phyloP scores from a whole-genome alignment of 2,888 invertebrate species.

The Litoditis marina region DNA sequence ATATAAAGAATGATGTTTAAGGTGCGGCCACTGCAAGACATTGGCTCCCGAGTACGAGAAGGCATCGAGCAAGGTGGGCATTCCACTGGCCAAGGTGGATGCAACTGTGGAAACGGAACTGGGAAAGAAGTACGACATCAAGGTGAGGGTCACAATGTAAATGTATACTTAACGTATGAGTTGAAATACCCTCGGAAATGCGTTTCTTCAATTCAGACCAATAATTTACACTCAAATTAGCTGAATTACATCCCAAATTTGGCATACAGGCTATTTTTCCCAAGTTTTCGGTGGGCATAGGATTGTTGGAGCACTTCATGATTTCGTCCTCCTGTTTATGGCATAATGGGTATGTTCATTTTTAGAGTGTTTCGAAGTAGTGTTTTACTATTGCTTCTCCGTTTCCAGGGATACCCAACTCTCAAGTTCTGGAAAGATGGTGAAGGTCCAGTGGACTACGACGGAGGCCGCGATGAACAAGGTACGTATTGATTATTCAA shows the following conservation, averaged over 20 bases:
- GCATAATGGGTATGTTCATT: too few relatives aligned
- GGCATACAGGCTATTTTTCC: too few relatives aligned
- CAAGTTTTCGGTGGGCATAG: too few relatives aligned
- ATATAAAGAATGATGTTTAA: conserved; percentile 33
- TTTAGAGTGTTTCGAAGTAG: too few relatives aligned
- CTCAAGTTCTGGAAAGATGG: conserved; percentile 67
- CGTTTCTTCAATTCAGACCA: conserved; percentile 36
- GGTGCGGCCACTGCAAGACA: conserved; percentile 67
- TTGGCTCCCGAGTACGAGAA: conserved; percentile 66
- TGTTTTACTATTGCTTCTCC: too few relatives aligned
- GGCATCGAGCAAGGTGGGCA: conserved; percentile 63
- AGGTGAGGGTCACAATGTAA: conserved; percentile 47
- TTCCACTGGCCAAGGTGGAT: conserved; percentile 67
- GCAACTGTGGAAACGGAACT: conserved; percentile 66
- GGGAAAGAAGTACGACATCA: conserved; percentile 65
- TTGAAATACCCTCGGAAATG: too few relatives aligned
- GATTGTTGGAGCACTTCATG: too few relatives aligned
- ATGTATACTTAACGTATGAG: not conserved
- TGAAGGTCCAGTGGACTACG: conserved; percentile 65
- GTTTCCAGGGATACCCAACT: conserved; percentile 68
- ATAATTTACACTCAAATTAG: too few relatives aligned
- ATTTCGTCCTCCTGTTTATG: too few relatives aligned
- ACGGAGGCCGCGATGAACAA: conserved; percentile 65
- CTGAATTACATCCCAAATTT: too few relatives aligned
- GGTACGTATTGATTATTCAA: conserved; percentile 30